Conservation (phyloP, 2,797 vertebrate genomes). For the Cuniculus paca region DNA sequence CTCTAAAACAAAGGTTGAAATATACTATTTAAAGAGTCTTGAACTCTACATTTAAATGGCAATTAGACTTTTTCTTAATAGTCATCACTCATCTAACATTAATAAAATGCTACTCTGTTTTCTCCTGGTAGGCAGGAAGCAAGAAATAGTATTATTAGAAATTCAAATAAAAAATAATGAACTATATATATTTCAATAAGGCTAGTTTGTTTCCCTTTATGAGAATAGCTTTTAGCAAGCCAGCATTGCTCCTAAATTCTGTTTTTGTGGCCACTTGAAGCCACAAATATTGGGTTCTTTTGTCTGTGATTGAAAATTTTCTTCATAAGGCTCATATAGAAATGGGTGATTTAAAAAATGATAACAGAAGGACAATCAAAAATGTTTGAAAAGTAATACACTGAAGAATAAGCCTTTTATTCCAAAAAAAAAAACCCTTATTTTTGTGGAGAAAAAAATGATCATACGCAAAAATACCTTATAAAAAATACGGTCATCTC, state of each 20-base stretch:
- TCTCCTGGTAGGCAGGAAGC: background rate
- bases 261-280: background rate
- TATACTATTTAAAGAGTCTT: background rate
- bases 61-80: conserved; percentile 18
- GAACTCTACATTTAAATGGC: background rate
- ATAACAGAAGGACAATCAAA: background rate
- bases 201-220: conserved; percentile 14
- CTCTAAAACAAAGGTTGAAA: background rate
- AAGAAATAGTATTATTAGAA: conserved; percentile 41
- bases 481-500: conserved; percentile 14
- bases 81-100: background rate
- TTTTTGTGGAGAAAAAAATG: background rate
- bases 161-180: background rate
- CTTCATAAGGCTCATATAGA: background rate
- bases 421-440: background rate
- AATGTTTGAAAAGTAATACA: background rate
- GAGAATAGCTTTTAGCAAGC: conserved; percentile 24
- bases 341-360: background rate
- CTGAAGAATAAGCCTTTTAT: background rate
- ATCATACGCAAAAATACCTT: background rate
- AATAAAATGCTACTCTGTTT: background rate
- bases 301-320: background rate
- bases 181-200: background rate
- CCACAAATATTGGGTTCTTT: background rate
- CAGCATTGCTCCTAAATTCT: background rate